Base-by-base conservation (phyloP, 2,797 vertebrate species). In the Chelon auratus region DNA sequence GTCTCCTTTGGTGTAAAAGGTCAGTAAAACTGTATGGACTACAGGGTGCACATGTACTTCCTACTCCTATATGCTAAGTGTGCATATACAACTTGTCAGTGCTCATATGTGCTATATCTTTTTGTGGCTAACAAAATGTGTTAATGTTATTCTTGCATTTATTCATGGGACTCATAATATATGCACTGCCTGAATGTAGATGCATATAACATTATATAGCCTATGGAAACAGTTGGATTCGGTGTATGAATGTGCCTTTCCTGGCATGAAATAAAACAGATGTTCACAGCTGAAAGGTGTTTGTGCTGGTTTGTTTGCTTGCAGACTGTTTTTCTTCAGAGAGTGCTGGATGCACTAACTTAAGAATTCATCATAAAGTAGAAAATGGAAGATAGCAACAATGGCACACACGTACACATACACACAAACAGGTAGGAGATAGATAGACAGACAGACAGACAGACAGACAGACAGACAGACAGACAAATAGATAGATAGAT, bases 161-260 rank as follows among this genome's bases (percentile, higher is more conserved):
- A 93, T 92, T 90, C 84, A 89, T 89, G 71, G 82, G 20, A 83
- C 83, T 86, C 82, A 83, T 85, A 83, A 81, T 80, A 84, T 86
- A 91, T 93, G 93, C 92, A 93, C 92, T 94, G 91, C 87, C 86
- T 91, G 78, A 87, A 87, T 91, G 91, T 93, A 87, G 90, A 92
- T 94, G 93, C 90, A 93, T 93, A 93, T 91, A 83, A 84, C 68
- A 83, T 88, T 79, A 86, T 87, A 83, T 91, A 91, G 52, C 83
- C 75, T 87, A 80, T 89, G 59, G 67, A 88, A 84, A 84, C 75
- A 64, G 62, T 87, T 79, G 69, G 73, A 90, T 83, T 92, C 80
- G 80, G 67, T 91, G 90, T 91, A 87, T 91, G 87, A 87, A 87
- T 83, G 78, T 89, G 89, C 87, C 87, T 87, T 90, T 87, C 68